A percentile compares a stretch with the other conserved stretches of the same genome.
Evolutionary conservation across 2,113 vertebrate genomes (phyloP).

Genomic region (Ophiodon elongatus): DNA sequence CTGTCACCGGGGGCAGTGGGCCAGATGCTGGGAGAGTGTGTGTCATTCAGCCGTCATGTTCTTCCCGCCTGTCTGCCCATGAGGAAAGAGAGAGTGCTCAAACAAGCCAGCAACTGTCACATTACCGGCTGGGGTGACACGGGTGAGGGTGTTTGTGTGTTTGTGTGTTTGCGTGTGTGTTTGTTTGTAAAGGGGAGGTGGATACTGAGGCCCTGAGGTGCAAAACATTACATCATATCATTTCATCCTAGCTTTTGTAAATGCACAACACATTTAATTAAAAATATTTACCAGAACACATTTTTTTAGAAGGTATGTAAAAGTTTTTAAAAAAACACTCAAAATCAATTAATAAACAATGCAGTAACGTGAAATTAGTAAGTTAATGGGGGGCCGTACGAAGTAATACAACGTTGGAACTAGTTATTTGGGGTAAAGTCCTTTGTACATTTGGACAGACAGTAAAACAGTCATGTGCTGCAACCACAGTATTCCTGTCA

Average conservation of each 20-base stretch:
- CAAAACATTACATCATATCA: neutral
- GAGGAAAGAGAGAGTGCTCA: conserved; percentile 89
- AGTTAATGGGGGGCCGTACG: neutral
- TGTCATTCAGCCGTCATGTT: conserved; percentile 88
- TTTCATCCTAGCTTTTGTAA: neutral
- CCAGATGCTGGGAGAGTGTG: conserved; percentile 78
- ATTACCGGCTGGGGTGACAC: conserved; percentile 99
- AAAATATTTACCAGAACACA: neutral
- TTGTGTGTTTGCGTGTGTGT: conserved; percentile 21
- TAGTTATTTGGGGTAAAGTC: neutral
- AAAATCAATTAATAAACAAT: neutral
- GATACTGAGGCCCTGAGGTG: neutral
- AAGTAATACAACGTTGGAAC: neutral
- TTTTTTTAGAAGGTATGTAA: neutral
- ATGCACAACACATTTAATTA: neutral
- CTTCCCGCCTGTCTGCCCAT: conserved; percentile 92
- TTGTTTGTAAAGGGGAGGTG: neutral
- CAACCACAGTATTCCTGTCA: neutral
- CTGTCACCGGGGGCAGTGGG: conserved; percentile 84
- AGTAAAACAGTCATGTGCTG: neutral
- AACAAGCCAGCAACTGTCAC: conserved; percentile 90
- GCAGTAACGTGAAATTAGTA: neutral
- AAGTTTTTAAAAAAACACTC: neutral
- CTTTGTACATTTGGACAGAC: neutral
- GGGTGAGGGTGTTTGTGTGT: conserved; percentile 82